Conservation (phyloP, 2,888 invertebrate species). For the Drosophila testacea region DNA sequence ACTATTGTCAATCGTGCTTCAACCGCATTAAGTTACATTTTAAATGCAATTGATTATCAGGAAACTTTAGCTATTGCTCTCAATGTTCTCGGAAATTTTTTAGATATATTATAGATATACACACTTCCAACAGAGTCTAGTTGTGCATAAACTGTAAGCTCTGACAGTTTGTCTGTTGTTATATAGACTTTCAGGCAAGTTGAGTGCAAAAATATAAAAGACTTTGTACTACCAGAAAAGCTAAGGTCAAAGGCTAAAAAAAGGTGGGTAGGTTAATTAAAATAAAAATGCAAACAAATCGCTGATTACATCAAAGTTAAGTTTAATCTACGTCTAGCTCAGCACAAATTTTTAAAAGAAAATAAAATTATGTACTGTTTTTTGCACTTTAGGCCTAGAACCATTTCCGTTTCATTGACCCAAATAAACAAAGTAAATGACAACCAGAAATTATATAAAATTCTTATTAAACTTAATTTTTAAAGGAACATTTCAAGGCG, state of each 20-base stretch:
- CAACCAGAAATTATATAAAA: not conserved
- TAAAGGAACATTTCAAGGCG: not conserved
- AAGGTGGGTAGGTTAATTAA: not conserved
- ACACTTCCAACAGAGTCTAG: slow-evolving; percentile 16
- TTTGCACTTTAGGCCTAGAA: slow-evolving; percentile 10
- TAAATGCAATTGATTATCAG: slow-evolving; percentile 36
- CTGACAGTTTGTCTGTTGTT: slow-evolving; percentile 15
- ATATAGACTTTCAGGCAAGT: not conserved
- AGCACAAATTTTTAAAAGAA: slow-evolving; percentile 12
- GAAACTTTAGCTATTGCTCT: not conserved
- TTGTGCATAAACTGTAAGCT: slow-evolving; percentile 33
- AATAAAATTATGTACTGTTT: not conserved
- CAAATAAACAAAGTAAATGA: not conserved
- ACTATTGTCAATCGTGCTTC: slow-evolving; percentile 1
- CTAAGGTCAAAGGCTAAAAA: slow-evolving; percentile 5
- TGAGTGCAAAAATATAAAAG: too few species aligned
- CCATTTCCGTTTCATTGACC: slow-evolving; percentile 43
- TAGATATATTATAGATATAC: not conserved
- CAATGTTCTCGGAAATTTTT: slow-evolving; percentile 4
- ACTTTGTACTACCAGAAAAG: not conserved
- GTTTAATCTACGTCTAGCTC: slow-evolving; percentile 1
- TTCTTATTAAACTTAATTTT: not conserved
- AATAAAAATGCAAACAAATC: slow-evolving; percentile 1
- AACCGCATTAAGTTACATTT: slow-evolving; percentile 14
- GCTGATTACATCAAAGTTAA: slow-evolving; percentile 15